Evolutionary conservation across 2,113 vertebrate species (phyloP), one percentile per base, ranked within the genome.

Genomic region (Pterocles gutturalis): DNA sequence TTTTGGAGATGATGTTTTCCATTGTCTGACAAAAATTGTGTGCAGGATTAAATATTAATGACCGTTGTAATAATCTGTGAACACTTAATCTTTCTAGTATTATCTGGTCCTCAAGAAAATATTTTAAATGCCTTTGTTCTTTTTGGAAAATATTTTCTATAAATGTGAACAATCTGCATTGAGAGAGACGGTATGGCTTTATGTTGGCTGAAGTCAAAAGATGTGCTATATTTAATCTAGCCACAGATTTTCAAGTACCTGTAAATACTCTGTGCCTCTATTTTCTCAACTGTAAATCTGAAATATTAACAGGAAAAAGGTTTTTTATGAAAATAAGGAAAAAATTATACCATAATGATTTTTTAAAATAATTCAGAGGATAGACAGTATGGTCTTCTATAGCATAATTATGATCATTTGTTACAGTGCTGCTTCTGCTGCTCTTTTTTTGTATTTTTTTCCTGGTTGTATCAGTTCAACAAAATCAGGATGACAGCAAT

Each of bases 401-500:
- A 48, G 33, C 18, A 36, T 87, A 87, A 89, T 88, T 86, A 33
- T 41, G 26, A 19, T 45, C 0, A 48, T 67, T 92, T 91, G 18
- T 90, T 72, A 26, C 26, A 46, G 5, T 54, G 29, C 17, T 49
- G 7, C 38, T 89, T 61, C 46, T 66, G 10, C 49, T 65, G 20
- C 10, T 57, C 83, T 83, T 76, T 83, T 76, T 38, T 61, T 53
- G 6, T 33, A 43, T 85, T 94, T 83, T 81, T 55, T 83, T 31
- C 19, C 57, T 86, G 9, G 22, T 87, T 70, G 13, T 17, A 69
- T 89, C 26, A 53, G 18, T 66, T 60, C 41, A 82, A 90, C 25
- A 95, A 81, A 83, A 81, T 83, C 64, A 70, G 20, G 60, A 67
- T 85, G 91, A 93, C 61, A 95, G 38, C 33, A 95, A 34, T 89